Conservation (phyloP, 2,113 vertebrate genomes). For the Corvus moneduloides region DNA sequence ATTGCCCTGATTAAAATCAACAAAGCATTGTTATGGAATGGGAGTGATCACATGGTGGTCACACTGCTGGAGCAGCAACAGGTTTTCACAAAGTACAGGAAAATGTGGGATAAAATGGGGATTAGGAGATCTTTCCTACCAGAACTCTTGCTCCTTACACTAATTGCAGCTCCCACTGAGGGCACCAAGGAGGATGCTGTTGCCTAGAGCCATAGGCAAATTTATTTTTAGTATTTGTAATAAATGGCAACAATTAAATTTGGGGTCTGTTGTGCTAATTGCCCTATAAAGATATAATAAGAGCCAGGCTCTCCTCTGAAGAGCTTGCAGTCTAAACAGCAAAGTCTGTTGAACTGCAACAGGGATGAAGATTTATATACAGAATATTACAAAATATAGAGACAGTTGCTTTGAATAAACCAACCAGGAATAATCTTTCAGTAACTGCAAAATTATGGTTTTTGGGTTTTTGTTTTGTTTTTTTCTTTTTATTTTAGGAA, state of each 20-base stretch:
- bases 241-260: not conserved
- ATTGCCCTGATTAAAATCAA: conserved; percentile 55
- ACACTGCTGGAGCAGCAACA: not conserved
- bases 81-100: not conserved
- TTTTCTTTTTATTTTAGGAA: not conserved
- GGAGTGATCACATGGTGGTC: not conserved
- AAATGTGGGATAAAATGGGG: not conserved
- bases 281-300: not conserved
- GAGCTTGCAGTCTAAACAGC: not conserved
- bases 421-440: not conserved
- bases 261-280: not conserved
- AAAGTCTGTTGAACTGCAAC: not conserved
- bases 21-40: conserved; percentile 35
- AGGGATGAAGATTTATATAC: not conserved
- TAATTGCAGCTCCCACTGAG: not conserved
- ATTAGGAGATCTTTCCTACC: not conserved
- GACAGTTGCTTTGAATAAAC: not conserved
- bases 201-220: not conserved
- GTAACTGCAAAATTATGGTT: not conserved
- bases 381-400: not conserved
- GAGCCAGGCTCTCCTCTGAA: not conserved
- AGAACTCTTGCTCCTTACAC: not conserved
- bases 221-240: not conserved
- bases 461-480: not conserved
- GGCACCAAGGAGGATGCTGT: not conserved